These are phyloP conservation scores for Lichenostomus cassidix DNA, from an alignment of 2,113 vertebrate genomes.

Conservation along the genomic window DNA sequence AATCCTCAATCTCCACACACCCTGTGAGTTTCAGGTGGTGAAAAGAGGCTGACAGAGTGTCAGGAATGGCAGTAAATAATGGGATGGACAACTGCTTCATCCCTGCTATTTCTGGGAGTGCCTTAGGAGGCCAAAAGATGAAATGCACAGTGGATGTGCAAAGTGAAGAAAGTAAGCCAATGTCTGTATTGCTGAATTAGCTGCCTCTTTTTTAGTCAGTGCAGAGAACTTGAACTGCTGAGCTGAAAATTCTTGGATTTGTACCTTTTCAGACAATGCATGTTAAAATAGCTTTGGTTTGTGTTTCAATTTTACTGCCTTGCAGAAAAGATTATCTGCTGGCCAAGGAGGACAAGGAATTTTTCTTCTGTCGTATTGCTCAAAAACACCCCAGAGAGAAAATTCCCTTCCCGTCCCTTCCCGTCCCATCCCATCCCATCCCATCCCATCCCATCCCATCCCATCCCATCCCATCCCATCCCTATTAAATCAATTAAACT, in stretches of 20 bases:
- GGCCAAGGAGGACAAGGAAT: neutral
- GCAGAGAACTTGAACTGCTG: neutral
- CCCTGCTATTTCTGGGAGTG: neutral
- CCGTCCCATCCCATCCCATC: no score
- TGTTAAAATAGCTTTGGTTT: neutral
- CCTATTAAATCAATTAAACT: no score
- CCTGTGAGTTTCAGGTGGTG: neutral
- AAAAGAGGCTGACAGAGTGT: neutral
- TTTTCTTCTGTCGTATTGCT: neutral
- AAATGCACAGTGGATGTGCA: neutral
- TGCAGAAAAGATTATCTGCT: neutral
- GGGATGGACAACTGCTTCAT: neutral
- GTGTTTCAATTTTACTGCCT: neutral
- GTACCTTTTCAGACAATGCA: neutral
- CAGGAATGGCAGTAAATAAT: neutral
- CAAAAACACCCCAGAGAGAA: neutral
- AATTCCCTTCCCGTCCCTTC: neutral
- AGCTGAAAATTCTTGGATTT: neutral
- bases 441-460: no score
- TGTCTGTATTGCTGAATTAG: neutral
- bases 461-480: no score
- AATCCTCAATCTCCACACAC: fast-evolving
- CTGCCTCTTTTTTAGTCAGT: neutral
- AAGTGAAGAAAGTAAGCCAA: neutral
- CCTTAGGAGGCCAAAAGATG: neutral